Conservation (phyloP, 2,113 vertebrate species). For the Elephas maximus region DNA sequence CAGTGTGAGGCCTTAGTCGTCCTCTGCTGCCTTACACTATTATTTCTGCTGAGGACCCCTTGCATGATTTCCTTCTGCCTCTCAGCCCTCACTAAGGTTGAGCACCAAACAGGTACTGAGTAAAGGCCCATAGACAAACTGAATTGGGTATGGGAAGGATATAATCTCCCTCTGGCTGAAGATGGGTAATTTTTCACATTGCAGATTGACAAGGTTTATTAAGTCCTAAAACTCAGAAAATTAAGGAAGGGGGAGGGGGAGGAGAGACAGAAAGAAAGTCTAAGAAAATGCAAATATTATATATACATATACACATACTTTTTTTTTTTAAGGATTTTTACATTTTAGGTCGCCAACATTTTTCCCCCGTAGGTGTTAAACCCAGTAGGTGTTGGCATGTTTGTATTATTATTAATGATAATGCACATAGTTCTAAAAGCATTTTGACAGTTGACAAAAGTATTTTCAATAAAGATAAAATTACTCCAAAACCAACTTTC, state of each 20-base stretch:
- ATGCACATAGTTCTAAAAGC: neutral
- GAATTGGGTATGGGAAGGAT: neutral
- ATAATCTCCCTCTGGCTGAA: neutral
- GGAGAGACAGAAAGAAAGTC: neutral
- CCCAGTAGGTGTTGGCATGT: neutral
- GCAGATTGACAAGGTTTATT: neutral
- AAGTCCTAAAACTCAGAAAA: neutral
- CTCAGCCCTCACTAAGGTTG: neutral
- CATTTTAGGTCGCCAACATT: neutral
- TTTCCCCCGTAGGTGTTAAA: neutral
- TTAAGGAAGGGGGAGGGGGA: neutral
- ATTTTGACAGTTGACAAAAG: slow-evolving; percentile 14
- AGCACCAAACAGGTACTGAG: neutral
- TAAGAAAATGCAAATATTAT: neutral
- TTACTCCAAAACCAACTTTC: neutral
- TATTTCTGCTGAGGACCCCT: neutral
- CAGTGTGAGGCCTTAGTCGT: neutral
- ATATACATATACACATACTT: no score
- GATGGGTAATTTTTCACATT: neutral
- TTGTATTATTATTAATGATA: neutral
- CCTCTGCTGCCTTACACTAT: neutral
- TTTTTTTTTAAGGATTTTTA: neutral
- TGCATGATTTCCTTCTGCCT: neutral
- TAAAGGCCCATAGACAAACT: neutral
- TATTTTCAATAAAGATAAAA: neutral